Evolutionary conservation across 2,797 vertebrate genomes (phyloP).

Genomic region (Mormyrus hasselquistii): DNA sequence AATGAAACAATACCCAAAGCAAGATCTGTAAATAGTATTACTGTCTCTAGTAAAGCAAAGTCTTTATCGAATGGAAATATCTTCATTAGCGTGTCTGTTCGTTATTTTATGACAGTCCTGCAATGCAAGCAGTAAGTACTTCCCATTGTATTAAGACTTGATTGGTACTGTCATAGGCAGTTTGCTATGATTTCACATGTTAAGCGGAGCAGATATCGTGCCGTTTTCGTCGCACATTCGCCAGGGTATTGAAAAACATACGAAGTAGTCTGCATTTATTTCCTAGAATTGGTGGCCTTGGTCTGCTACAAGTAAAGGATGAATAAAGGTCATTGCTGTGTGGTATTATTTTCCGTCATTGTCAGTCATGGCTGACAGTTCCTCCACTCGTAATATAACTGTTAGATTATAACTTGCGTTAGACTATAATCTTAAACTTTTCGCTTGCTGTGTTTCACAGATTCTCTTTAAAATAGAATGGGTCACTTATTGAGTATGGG

Average conservation of each 20-base stretch:
- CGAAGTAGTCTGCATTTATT: not conserved
- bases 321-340: not conserved
- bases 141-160: not conserved
- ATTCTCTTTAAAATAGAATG: not conserved
- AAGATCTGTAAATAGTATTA: not conserved
- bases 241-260: not conserved
- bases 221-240: not conserved
- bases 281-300: not conserved
- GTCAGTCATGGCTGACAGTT: not conserved
- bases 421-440: not conserved
- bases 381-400: not conserved
- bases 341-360: not conserved
- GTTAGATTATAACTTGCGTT: not conserved
- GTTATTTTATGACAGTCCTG: not conserved
- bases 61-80: not conserved
- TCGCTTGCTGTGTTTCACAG: not conserved
- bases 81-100: not conserved
- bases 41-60: not conserved
- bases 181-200: not conserved
- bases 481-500: not conserved
- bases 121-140: not conserved
- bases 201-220: not conserved
- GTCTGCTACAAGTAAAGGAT: not conserved
- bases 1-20: not conserved
- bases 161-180: not conserved